phyloP scores from a whole-genome alignment of 1,140 invertebrate genomes.

The Drosophila bocqueti region DNA sequence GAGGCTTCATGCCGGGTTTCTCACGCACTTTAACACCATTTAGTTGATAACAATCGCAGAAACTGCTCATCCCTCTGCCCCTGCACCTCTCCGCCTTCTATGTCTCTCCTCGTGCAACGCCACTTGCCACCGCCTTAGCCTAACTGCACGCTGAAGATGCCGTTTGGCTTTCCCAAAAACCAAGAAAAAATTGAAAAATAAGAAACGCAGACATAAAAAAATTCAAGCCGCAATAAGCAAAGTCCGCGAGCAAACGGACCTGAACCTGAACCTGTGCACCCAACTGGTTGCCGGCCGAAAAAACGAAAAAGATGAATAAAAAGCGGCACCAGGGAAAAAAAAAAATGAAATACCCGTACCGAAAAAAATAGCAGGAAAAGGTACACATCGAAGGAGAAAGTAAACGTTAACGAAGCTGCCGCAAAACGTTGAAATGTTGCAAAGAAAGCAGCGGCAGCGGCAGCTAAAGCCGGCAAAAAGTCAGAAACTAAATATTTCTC shows the following conservation, averaged over 20 bases:
- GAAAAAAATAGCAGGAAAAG: constrained; percentile 74
- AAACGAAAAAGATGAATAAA: constrained; percentile 52
- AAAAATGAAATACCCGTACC: constrained; percentile 33
- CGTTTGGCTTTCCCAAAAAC: constrained; percentile 68
- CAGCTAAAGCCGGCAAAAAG: constrained; percentile 42
- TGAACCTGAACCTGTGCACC: constrained; percentile 77
- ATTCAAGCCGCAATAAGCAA: constrained; percentile 68
- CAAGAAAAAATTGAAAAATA: constrained; percentile 20
- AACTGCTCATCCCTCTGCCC: constrained; percentile 17
- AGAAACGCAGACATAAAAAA: constrained; percentile 44
- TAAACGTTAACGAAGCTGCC: constrained; percentile 75
- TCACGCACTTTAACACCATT: constrained; percentile 83
- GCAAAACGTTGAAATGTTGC: constrained; percentile 74
- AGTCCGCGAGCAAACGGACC: constrained; percentile 69
- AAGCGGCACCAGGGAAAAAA: constrained; percentile 30
- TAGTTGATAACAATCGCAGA: constrained; percentile 79
- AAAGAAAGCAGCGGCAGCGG: constrained; percentile 68
- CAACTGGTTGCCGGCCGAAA: constrained; percentile 65
- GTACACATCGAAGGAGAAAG: constrained; percentile 82
- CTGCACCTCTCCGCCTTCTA: neutral
- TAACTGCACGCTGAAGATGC: constrained; percentile 51
- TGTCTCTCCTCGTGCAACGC: constrained; percentile 60
- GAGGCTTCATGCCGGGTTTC: constrained; percentile 60
- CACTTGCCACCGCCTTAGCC: constrained; percentile 66
- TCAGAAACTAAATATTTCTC: constrained; percentile 47